phyloP scores from a whole-genome alignment of 2,113 vertebrate genomes.

The Gallinago jamesoni region DNA sequence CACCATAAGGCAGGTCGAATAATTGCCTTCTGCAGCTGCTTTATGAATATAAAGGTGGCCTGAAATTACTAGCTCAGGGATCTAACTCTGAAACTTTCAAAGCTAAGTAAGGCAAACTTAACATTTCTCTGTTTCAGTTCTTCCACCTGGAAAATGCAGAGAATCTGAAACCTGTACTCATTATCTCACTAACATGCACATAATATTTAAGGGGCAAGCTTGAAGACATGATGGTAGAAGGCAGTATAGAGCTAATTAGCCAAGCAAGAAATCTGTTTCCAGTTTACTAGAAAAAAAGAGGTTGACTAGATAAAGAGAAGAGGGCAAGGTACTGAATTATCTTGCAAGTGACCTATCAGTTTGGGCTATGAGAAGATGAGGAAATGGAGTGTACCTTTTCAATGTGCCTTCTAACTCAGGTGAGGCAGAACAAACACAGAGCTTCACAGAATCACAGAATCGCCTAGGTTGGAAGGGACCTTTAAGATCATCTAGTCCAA shows the following conservation, averaged over 20 bases:
- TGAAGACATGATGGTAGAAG: background rate
- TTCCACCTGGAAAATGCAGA: background rate
- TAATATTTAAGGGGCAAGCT: background rate
- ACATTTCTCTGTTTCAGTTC: background rate
- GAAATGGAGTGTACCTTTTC: background rate
- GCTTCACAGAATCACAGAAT: background rate
- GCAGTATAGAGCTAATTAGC: background rate
- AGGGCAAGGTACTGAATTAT: background rate
- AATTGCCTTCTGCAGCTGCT: background rate
- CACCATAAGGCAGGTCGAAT: background rate
- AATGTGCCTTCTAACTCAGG: background rate
- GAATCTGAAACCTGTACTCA: background rate
- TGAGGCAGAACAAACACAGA: background rate
- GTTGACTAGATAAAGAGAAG: background rate
- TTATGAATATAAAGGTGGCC: background rate
- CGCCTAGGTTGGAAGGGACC: no score
- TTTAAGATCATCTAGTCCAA: no score
- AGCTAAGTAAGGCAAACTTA: background rate
- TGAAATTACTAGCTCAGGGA: background rate
- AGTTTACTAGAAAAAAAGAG: background rate
- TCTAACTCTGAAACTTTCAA: background rate
- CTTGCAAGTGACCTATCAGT: background rate
- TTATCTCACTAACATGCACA: background rate
- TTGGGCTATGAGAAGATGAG: background rate
- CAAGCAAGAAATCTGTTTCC: background rate